Conservation (phyloP, 2,888 invertebrate genomes). For the Drosophila pseudotakahashii region DNA sequence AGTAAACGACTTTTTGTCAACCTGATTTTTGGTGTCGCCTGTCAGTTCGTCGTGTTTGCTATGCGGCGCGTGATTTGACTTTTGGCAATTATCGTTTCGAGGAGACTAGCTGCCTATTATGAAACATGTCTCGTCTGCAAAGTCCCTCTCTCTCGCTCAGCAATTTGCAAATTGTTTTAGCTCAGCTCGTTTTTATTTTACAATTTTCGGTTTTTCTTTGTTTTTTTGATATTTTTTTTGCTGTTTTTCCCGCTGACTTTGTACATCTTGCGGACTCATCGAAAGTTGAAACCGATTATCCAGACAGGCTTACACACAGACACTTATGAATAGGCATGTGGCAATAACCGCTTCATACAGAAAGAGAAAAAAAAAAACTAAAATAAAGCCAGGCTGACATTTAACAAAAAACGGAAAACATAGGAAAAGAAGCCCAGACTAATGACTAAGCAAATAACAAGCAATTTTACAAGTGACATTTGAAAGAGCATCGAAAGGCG, state of each 20-base stretch:
- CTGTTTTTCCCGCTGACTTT: slow-evolving; percentile 5
- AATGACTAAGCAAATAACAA: slow-evolving; percentile 26
- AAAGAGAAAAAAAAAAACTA: background rate
- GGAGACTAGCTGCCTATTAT: slow-evolving; percentile 24
- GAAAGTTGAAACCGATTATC: slow-evolving; percentile 40
- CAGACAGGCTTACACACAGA: slow-evolving; percentile 2
- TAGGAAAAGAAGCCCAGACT: slow-evolving; percentile 7
- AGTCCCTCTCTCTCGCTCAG: slow-evolving; percentile 5
- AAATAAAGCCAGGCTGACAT: slow-evolving; percentile 11
- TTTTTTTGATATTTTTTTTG: slow-evolving; percentile 4
- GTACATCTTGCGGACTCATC: slow-evolving; percentile 29
- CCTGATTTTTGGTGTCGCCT: slow-evolving; percentile 22
- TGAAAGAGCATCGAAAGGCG: slow-evolving; percentile 14
- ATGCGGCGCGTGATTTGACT: slow-evolving; percentile 44
- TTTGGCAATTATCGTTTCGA: slow-evolving; percentile 41
- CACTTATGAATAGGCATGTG: slow-evolving; percentile 9
- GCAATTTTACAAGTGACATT: slow-evolving; percentile 35
- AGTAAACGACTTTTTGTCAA: slow-evolving; percentile 40
- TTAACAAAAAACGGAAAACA: slow-evolving; percentile 1
- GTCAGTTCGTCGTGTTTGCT: slow-evolving; percentile 20
- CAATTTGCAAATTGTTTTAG: slow-evolving; percentile 37
- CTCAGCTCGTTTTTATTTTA: slow-evolving; percentile 31
- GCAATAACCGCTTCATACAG: slow-evolving; percentile 12
- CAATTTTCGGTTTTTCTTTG: too few relatives aligned
- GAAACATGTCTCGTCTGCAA: slow-evolving; percentile 41